Conservation (phyloP, 2,888 invertebrate species). For the Barypeithes pellucidus region DNA sequence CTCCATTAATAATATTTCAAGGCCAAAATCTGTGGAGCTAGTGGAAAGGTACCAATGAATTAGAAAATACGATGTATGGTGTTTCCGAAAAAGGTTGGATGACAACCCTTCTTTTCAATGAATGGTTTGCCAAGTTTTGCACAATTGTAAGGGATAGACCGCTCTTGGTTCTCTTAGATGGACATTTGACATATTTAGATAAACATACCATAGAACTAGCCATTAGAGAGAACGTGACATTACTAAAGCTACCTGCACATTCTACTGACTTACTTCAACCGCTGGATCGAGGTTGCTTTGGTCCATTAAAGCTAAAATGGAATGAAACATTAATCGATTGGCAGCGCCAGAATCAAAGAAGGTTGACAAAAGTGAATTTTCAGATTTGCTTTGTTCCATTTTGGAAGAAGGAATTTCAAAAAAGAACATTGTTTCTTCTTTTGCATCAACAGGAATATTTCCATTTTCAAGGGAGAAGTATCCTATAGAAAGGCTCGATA, state of each 20-base stretch:
- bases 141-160: conserved; percentile 51
- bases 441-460: too few species aligned
- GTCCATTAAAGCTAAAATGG: too few species aligned
- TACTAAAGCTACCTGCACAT: conserved; percentile 17
- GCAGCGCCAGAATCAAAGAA: too few species aligned
- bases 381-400: too few species aligned
- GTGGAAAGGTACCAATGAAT: conserved; percentile 54
- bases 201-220: conserved; percentile 50
- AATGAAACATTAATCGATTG: too few species aligned
- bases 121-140: conserved; percentile 54
- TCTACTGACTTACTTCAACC: conserved; percentile 44
- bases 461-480: too few species aligned
- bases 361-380: too few species aligned
- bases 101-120: conserved; percentile 53
- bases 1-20: conserved; percentile 22
- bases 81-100: conserved; percentile 55
- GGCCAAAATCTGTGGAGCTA: conserved; percentile 48
- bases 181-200: conserved; percentile 54
- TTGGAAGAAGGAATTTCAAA: too few species aligned
- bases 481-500: too few species aligned
- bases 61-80: conserved; percentile 51
- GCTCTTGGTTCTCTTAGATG: conserved; percentile 55
- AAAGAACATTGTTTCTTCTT: too few species aligned
- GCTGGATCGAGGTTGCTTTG: conserved; percentile 52
- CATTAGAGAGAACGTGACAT: conserved; percentile 39